phyloP scores from a whole-genome alignment of 2,113 vertebrate species.

The Cettia cetti region DNA sequence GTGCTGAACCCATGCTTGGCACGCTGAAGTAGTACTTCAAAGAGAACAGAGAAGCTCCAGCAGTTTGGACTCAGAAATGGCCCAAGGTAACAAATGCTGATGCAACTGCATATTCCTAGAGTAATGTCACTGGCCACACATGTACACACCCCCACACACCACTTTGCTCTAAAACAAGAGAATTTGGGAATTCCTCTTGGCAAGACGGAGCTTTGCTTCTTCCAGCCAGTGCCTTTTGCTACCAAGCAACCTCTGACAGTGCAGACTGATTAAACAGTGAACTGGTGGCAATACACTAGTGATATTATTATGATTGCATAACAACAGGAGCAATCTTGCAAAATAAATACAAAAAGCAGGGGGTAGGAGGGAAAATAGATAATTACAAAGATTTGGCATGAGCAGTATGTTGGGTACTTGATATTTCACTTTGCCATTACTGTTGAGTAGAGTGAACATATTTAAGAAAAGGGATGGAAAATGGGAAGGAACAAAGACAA shows the following conservation, averaged over 20 bases:
- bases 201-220: background rate
- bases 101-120: background rate
- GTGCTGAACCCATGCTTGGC: accelerated
- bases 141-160: background rate
- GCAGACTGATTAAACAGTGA: background rate
- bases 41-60: background rate
- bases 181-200: background rate
- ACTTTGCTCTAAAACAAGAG: background rate
- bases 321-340: background rate
- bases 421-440: background rate
- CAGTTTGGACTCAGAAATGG: background rate
- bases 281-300: background rate
- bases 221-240: background rate
- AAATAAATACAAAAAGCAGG: background rate
- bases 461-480: background rate
- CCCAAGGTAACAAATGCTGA: background rate
- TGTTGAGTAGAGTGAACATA: background rate
- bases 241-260: background rate
- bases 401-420: background rate
- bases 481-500: background rate
- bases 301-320: background rate
- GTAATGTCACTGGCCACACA: background rate
- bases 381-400: background rate
- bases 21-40: background rate
- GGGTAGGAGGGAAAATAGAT: background rate